A percentile compares a stretch with the other conserved stretches of the same genome.
phyloP scores from a whole-genome alignment of 2,797 vertebrate species.

The Cercopithecus mitis region DNA sequence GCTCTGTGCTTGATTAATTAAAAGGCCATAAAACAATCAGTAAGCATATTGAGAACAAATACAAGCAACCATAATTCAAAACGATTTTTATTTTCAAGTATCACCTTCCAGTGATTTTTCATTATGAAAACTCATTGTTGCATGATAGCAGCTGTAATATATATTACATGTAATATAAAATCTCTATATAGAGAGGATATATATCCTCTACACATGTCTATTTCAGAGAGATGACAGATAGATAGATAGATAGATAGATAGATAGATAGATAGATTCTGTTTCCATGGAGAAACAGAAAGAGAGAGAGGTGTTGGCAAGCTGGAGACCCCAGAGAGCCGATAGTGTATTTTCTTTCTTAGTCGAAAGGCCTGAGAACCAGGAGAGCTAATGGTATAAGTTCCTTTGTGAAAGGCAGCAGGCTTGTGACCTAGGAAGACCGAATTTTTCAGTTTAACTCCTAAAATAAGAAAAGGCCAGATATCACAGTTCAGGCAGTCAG shows the following conservation, averaged over 20 bases:
- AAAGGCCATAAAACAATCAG: conserved; percentile 46
- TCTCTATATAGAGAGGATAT: background rate
- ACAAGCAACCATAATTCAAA: conserved; percentile 48
- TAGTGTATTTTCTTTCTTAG: background rate
- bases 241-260: no score
- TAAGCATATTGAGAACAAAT: conserved; percentile 13
- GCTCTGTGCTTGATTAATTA: conserved; percentile 44
- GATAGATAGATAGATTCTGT: no score
- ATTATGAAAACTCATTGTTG: conserved; percentile 60
- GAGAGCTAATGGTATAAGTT: background rate
- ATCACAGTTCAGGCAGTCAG: background rate
- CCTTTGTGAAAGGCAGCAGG: background rate
- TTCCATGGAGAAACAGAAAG: background rate
- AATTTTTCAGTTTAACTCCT: background rate
- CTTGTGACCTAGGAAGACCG: background rate
- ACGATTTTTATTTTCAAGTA: conserved; percentile 63
- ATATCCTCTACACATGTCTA: background rate
- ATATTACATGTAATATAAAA: background rate
- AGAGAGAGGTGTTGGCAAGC: background rate
- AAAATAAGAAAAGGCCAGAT: background rate
- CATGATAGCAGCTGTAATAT: conserved; percentile 16
- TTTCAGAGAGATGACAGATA: background rate
- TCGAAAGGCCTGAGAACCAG: background rate
- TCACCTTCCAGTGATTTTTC: conserved; percentile 56
- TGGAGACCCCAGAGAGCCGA: background rate